Conservation (phyloP, 37 sponge, comb jelly and placozoan genomes). For the Geodia barretti region DNA sequence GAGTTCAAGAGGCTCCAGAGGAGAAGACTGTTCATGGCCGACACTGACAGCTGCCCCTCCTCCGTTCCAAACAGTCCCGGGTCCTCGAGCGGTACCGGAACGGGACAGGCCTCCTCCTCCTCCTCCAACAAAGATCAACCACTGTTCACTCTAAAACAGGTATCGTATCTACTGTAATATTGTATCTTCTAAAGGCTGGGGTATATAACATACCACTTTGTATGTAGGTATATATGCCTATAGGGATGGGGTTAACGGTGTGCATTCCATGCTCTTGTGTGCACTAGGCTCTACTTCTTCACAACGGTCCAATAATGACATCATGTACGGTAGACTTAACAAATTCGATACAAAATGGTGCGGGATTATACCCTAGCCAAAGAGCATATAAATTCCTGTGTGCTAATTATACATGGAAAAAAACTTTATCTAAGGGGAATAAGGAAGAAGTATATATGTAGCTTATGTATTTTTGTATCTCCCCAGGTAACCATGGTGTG, state of each 20-base stretch:
- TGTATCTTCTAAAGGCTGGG: conserved; percentile 26
- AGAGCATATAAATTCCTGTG: not conserved
- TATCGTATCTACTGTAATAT: not conserved
- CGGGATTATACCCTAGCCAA: too few species aligned
- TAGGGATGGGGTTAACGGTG: too few species aligned
- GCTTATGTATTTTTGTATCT: not conserved
- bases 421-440: too few species aligned
- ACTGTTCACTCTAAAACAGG: conserved; percentile 91
- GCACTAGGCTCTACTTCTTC: too few species aligned
- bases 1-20: conserved; percentile 66
- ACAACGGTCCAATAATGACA: too few species aligned
- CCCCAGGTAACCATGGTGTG: conserved; percentile 72
- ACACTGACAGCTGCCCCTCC: conserved; percentile 1
- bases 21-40: conserved; percentile 17
- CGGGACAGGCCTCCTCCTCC: not conserved
- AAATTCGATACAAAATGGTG: too few species aligned
- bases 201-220: too few species aligned
- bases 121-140: conserved; percentile 69
- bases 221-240: too few species aligned
- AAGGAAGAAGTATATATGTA: too few species aligned
- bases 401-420: too few species aligned
- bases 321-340: too few species aligned
- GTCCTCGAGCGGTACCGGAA: not conserved
- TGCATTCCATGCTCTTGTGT: too few species aligned
- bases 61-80: not conserved